These are phyloP conservation scores for Magallana nippona DNA, from an alignment of 2,888 invertebrate genomes.

Conservation along the genomic window DNA sequence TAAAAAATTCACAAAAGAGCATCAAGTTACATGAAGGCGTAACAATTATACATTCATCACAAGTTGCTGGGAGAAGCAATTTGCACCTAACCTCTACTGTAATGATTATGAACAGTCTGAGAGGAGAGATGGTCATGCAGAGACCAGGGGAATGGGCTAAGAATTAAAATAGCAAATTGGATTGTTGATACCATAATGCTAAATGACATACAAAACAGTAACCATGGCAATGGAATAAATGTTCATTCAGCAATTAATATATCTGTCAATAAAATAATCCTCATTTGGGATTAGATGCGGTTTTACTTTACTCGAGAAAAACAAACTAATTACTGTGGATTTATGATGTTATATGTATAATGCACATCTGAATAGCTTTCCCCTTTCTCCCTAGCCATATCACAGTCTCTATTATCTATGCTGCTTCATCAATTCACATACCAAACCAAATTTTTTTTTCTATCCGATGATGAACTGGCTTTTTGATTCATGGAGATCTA, in stretches of 20 bases:
- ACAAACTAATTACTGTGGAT: slow-evolving; percentile 43
- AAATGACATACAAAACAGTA: slow-evolving; percentile 44
- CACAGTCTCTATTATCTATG: background rate
- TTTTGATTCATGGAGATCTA: background rate
- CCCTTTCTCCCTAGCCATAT: slow-evolving; percentile 12
- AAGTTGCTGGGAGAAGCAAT: background rate
- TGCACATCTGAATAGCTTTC: slow-evolving; percentile 29
- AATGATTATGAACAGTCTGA: slow-evolving; percentile 5
- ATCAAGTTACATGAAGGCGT: slow-evolving; percentile 4
- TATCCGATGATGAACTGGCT: background rate
- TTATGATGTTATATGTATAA: slow-evolving; percentile 35
- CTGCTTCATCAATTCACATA: slow-evolving; percentile 14
- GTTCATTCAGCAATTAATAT: slow-evolving; percentile 46
- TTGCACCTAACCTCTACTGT: slow-evolving; percentile 5
- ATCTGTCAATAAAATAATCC: slow-evolving; percentile 47
- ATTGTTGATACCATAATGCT: slow-evolving; percentile 43
- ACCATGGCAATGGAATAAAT: slow-evolving; percentile 43
- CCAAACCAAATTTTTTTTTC: background rate
- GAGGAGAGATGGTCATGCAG: background rate
- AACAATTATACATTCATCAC: background rate
- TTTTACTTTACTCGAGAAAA: slow-evolving; percentile 38
- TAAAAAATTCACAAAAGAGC: too few species aligned
- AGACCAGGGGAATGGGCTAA: background rate
- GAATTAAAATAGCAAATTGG: slow-evolving; percentile 41
- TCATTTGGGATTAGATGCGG: slow-evolving; percentile 42